Evolutionary conservation across 2,113 vertebrate species (phyloP), one percentile per base, ranked within the genome.

Genomic region (Poeciliopsis turrubarensis): DNA sequence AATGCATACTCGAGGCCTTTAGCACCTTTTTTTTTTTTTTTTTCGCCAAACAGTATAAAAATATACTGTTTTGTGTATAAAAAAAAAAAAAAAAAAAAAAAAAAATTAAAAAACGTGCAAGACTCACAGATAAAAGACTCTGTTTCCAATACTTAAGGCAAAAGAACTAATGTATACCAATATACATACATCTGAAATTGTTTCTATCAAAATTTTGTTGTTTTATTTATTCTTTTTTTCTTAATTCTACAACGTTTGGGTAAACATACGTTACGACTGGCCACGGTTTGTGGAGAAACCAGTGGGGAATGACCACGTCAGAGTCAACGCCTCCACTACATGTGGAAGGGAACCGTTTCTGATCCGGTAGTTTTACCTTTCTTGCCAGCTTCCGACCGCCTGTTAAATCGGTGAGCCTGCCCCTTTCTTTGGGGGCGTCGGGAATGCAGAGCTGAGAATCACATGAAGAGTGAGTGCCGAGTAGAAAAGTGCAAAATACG

Each of bases 131-230:
- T 94, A 92, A 91, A 92, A 93, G 88, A 92, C 89, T 92, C 86
- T 85, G 83, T 90, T 93, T 91, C 82, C 90, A 93, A 94, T 94
- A 93, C 90, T 94, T 95, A 95, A 95, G 94, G 94, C 94, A 94
- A 94, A 92, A 92, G 81, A 90, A 91, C 63, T 90, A 83, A 85
- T 92, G 89, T 92, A 89, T 89, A 88, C 89, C 77, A 86, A 86
- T 92, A 92, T 93, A 94, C 91, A 95, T 81, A 89, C 87, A 93
- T 92, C 89, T 83, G 81, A 86, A 77, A 92, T 90, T 86, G 90
- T 83, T 89, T 81, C 91, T 90, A 89, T 90, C 83, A 89, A 92
- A 93, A 91, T 75, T 37, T 72, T 80, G 70, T 89, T 77, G 68
- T 71, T 80, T 62, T 71, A 31, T 31, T 31, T 31, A 31, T 80